Base-by-base conservation (phyloP, 2,797 vertebrate species). In the Phoeniculus purpureus region DNA sequence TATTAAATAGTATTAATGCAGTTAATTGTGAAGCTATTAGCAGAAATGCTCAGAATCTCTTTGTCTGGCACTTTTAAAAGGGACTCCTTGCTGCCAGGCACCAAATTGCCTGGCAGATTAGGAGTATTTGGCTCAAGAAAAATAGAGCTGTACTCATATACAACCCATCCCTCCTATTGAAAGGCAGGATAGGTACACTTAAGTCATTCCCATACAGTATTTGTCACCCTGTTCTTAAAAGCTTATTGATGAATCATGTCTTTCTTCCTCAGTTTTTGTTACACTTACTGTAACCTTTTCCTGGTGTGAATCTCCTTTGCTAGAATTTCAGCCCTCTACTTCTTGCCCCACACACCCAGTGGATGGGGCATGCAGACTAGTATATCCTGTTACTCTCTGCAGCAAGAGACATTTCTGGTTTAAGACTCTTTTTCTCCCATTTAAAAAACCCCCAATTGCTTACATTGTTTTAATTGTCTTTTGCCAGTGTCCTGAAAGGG, bases 11-110 rank as follows among this genome's bases (percentile, higher is more conserved):
- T 93, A 68, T 64, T 73, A 83, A 82, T 66, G 31, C 9, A 82
- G 73, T 56, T 80, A 66, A 27, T 47, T 66, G 20, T 16, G 29
- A 81, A 78, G n/a, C 31, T 70, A 60, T 81, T 87, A 89, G 45
- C 34, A 78, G 94, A 93, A 90, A 90, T 37, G 5, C 14, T 68
- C 68, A 51, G 26, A 59, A 80, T 60, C 7, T 86, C 55, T 93
- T 43, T 34, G 40, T 37, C 20, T 73, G 19, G 6, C 14, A 59
- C 31, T 68, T 91, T 52, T 55, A 59, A 80, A 37, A 87, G 7
- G 14, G 43, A 90, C 37, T 59, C 16, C 5, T 89, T 87, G 34
- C 45, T 32, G 6, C 3, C 55, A 83, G 25, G 27, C 9, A 89
- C 20, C 10, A 31, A 77, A 87, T 75, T 55, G 3, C 15, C 65